phyloP scores from a whole-genome alignment of 2,113 vertebrate species.

The Dolichotis patagonum region DNA sequence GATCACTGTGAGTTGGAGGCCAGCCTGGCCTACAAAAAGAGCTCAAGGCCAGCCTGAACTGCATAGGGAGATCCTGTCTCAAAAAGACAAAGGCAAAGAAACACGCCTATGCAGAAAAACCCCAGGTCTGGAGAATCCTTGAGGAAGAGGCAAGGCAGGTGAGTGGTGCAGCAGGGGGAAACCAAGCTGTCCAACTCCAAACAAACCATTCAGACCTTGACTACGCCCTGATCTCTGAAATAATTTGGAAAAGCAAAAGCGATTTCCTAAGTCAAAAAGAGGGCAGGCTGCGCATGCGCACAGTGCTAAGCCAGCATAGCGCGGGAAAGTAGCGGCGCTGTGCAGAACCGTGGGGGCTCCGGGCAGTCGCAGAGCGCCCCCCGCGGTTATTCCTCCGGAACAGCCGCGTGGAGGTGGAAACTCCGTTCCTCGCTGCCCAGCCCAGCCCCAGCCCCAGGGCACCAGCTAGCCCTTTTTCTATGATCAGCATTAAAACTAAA shows the following conservation, averaged over 20 bases:
- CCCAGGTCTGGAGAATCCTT: neutral
- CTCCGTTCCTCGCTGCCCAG: neutral
- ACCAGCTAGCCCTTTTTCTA: neutral
- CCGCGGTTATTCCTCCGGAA: neutral
- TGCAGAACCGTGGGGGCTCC: neutral
- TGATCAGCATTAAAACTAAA: conserved; percentile 60
- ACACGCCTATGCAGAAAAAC: neutral
- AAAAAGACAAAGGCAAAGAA: neutral
- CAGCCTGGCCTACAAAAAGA: too few species aligned
- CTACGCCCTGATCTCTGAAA: neutral
- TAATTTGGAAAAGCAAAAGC: neutral
- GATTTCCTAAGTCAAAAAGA: neutral
- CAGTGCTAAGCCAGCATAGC: neutral
- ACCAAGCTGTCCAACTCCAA: neutral
- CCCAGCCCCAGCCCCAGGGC: neutral
- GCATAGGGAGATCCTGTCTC: too few species aligned
- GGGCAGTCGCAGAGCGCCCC: neutral
- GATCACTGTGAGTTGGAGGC: too few species aligned
- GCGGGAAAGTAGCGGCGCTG: neutral
- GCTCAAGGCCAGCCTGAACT: too few species aligned
- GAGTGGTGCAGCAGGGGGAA: neutral
- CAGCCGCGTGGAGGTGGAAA: neutral
- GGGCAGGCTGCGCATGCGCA: neutral
- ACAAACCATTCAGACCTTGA: neutral
- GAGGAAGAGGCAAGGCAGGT: neutral